A percentile compares a stretch with the other conserved stretches of the same genome.
phyloP scores from a whole-genome alignment of 2,888 invertebrate species.

The Phalera bucephala region DNA sequence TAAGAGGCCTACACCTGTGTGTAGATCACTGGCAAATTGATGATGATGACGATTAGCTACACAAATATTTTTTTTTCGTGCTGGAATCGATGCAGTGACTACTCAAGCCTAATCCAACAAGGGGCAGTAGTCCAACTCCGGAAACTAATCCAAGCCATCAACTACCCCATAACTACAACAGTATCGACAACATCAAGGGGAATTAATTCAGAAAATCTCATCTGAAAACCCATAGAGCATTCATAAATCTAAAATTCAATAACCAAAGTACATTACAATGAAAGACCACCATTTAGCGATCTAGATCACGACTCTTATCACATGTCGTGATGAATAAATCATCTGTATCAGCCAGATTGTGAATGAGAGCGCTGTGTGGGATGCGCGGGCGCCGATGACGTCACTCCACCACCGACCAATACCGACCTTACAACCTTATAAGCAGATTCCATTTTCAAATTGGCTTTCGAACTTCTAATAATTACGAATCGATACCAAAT shows the following conservation, averaged over 20 bases:
- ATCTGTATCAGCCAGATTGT: conserved; percentile 51
- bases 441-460: conserved; percentile 43
- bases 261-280: conserved; percentile 21
- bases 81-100: too few relatives aligned
- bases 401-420: conserved; percentile 42
- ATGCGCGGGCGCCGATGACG: conserved; percentile 66
- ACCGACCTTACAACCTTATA: conserved; percentile 42
- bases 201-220: conserved; percentile 13
- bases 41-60: too few relatives aligned
- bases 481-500: conserved; percentile 4
- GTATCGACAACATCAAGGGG: too few relatives aligned
- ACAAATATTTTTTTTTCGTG: too few relatives aligned
- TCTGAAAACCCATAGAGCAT: too few relatives aligned
- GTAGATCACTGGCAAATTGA: too few relatives aligned
- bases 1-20: too few relatives aligned
- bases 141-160: too few relatives aligned
- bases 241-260: conserved; percentile 22
- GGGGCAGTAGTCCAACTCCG: too few relatives aligned
- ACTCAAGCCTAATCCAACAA: too few relatives aligned
- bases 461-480: conserved; percentile 21
- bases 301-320: conserved; percentile 47
- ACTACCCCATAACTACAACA: too few relatives aligned
- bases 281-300: conserved; percentile 45
- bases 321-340: conserved; percentile 62
- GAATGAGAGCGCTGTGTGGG: conserved; percentile 59